These are phyloP conservation scores for Geodia barretti DNA, from an alignment of 37 sponge, comb jelly and placozoan species.

Conservation along the genomic window DNA sequence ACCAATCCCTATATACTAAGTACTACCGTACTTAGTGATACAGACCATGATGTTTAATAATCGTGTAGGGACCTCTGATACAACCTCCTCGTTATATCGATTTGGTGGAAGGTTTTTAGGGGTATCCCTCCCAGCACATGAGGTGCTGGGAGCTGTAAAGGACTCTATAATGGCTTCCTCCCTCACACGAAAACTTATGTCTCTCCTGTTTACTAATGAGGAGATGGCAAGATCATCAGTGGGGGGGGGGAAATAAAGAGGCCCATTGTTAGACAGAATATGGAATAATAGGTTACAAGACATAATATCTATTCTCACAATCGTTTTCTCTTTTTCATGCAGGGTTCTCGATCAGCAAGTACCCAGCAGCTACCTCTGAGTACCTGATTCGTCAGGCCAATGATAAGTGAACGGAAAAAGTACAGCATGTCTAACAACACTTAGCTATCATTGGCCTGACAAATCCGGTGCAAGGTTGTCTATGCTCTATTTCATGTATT, in stretches of 20 bases:
- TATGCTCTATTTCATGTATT: too few relatives aligned
- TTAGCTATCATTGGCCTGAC: neutral
- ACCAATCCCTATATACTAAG: too few relatives aligned
- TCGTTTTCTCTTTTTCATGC: too few relatives aligned
- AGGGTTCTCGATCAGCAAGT: neutral
- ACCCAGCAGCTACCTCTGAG: neutral
- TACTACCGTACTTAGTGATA: too few relatives aligned
- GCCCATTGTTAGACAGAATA: neutral
- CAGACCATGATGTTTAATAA: too few relatives aligned
- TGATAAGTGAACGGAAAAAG: neutral
- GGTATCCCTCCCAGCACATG: neutral
- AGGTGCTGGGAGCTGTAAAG: neutral
- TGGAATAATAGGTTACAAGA: too few relatives aligned
- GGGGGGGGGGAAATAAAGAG: neutral
- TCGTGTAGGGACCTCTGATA: too few relatives aligned
- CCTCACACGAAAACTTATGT: neutral
- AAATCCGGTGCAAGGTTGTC: too few relatives aligned
- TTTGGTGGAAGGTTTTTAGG: constrained; percentile 5
- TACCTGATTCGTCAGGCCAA: neutral
- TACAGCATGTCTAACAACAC: too few relatives aligned
- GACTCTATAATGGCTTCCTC: neutral
- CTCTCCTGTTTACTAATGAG: neutral
- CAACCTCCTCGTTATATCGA: neutral
- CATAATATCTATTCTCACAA: too few relatives aligned
- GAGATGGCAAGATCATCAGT: constrained; percentile 7